Base-by-base conservation (phyloP, 2,113 vertebrate species). In the Xenus cinereus region DNA sequence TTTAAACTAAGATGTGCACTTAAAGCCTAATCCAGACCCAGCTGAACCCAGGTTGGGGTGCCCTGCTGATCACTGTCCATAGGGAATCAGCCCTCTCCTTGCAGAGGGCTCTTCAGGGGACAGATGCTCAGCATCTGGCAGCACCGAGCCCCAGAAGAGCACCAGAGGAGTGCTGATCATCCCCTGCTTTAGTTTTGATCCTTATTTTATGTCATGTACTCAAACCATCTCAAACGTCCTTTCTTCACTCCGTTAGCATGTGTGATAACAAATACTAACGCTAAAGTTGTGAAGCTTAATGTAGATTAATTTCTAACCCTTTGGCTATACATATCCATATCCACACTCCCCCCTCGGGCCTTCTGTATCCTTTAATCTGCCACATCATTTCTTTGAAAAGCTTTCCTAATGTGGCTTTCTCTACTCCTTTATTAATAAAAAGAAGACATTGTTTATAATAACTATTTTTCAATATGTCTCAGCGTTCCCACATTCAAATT, bases 381-480 rank as follows among this genome's bases (percentile, higher is more conserved):
- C 43, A 64, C 33, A 45, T 59, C 1, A 45, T 79, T 80, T 82
- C 69, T 78, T 80, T 81, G 68, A 45, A 78, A 64, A 92, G n/a
- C 12, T 77, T 74, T 89, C 45, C 27, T 89, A 63, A 63, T n/a
- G 89, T 77, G 67, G 13, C 59, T 87, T 95, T 94, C 63, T 67
- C 54, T 80, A 62, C 39, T 80, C 11, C 26, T 93, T 95, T 94
- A 92, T 90, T 91, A 94, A 86, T 79, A 84, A 93, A 90, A 84
- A 82, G 46, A 92, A 60, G 69, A 78, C 91, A 75, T 39, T 88
- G 67, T 94, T 95, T 94, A 82, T 87, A 91, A 71, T 79, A 94
- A 89, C 67, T 77, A 32, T 94, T 95, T 96, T 95, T 95, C 89
- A 95, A n/a, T 91, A 72, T 89, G 83, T 96, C 87, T 92, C 19